Evolutionary conservation across 2,888 invertebrate species (phyloP), one percentile per base, ranked within the genome.

Genomic region (Nomada ruficornis): DNA sequence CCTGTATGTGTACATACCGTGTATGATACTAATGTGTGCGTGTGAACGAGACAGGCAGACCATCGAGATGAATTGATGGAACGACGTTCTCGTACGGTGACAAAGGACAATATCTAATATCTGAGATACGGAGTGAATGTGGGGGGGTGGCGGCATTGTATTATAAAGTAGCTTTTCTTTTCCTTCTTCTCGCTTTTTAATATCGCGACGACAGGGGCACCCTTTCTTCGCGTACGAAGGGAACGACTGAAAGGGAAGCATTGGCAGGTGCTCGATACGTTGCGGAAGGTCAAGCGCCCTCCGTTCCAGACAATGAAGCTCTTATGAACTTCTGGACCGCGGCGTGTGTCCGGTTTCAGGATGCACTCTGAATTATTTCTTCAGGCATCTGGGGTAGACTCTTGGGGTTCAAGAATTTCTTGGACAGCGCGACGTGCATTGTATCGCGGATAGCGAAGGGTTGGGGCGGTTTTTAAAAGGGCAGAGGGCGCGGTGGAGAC

Each of bases 271-370:
- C 88, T 90, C 86, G 84, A 90, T 90, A 92, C 91, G 83, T 92
- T 86, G 90, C 90, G 91, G 92, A 93, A 93, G 93, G 93, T 93
- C 93, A 93, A 93, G 93, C 90, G 91, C 91, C 91, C 91, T 91
- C 86, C 83, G 88, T 76, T 82, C 89, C 91, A 93, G 92, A 93
- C 93, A 94, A 93, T 93, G 91, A 92, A 92, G 91, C 89, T 89
- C 91, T 91, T 90, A 80, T 88, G 55, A 72, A 62, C 71, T 80
- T 70, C 59, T 80, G 77, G 67, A 69, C 50, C 52, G 68, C 64
- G 71, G 29, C 50, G 59, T 63, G 57, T 78, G 73, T 85, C 73
- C 80, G 57, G 72, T 63, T 57, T 64, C 57, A 26, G 47, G 57
- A 70, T 64, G 67, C 44, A 72, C 75, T 65, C 47, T 74, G 73